Evolutionary conservation across 2,888 invertebrate species (phyloP), one percentile per base, ranked within the genome.

Genomic region (Bellardia bayeri): DNA sequence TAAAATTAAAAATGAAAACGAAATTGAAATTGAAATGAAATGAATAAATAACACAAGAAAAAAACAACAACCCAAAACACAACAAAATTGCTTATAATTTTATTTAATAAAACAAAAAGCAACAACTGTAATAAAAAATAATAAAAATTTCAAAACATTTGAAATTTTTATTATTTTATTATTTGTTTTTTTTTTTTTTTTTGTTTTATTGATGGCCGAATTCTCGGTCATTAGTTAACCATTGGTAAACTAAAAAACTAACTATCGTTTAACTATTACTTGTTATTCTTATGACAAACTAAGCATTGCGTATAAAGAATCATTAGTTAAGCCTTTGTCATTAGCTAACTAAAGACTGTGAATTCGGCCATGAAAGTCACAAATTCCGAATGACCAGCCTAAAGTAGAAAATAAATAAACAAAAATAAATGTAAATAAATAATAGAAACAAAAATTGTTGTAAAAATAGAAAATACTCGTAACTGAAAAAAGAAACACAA

Each of bases 1-100:
- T 79, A 42, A 72, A 79, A 58, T 72, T 51, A 78, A 76, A 82
- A 83, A 71, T 63, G 75, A 82, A 82, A 75, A 66, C 30, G 81
- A 76, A 69, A 83, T 23, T 30, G 61, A 51, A 63, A 51, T 51
- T 30, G 82, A 76, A 69, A 83, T 40, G 61, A 51, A 63, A 54
- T 63, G 16, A 14, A 51, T 49, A 58, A 68, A 68, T n/a, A 45
- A 45, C 45, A 51, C 37, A 49, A 58, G 9, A 14, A 37, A 37
- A 4, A 54, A 4, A 9, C n/a, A 69, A 30, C n/a, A 68, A 33
- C 3, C 33, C 33, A 40, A 64, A 64, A 64, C n/a, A 64, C 4
- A 69, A 49, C 51, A 16, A 64, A 64, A 42, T n/a, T 66, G 23
- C 45, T 30, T 45, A 30, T n/a, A 58, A 74, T 9, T 74, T 72